phyloP scores from a whole-genome alignment of 2,888 invertebrate species.

The Lasioglossum calceatum region DNA sequence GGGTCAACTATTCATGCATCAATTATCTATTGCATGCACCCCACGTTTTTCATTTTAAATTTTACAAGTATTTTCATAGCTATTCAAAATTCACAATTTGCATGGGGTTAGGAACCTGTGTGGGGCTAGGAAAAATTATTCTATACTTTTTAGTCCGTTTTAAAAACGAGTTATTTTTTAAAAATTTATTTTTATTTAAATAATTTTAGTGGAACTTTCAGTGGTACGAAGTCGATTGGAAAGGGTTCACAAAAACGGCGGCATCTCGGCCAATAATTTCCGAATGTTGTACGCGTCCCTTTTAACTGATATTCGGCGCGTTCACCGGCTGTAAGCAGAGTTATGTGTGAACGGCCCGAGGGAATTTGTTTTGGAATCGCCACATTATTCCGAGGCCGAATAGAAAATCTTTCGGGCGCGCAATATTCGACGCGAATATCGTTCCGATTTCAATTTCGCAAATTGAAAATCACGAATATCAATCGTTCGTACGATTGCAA shows the following conservation, averaged over 20 bases:
- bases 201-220: neutral
- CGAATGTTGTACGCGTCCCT: neutral
- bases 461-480: slow-evolving; percentile 11
- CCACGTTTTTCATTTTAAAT: no score
- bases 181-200: no score
- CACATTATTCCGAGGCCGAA: neutral
- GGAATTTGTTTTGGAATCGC: slow-evolving; percentile 1
- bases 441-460: neutral
- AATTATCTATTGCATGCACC: no score
- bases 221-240: neutral
- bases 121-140: no score
- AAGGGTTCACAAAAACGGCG: neutral
- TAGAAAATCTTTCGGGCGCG: neutral
- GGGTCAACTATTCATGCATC: no score
- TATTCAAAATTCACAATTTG: no score
- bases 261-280: neutral
- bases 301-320: neutral
- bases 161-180: no score
- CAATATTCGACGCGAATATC: neutral
- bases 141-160: no score
- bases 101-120: no score
- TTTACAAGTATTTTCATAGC: no score
- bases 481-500: slow-evolving; percentile 1
- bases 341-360: neutral
- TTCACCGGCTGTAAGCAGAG: neutral